Conservation (phyloP, 2,888 invertebrate genomes). For the Chironomus riparius region DNA sequence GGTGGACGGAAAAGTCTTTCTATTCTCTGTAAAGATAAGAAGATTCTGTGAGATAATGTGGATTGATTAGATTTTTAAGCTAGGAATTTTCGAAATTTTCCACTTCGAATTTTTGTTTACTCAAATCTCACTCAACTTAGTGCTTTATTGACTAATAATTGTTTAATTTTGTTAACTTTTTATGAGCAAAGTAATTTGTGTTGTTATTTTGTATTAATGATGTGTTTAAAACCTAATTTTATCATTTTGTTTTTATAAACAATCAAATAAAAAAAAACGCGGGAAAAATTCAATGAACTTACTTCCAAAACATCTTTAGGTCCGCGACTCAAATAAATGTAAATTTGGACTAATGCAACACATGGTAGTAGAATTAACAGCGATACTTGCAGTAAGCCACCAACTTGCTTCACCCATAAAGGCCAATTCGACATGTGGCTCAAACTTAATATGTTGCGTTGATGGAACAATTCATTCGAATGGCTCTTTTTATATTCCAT, state of each 20-base stretch:
- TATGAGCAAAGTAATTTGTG: neutral
- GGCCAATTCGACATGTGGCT: conserved; percentile 47
- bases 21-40: conserved; percentile 54
- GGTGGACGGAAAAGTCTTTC: conserved; percentile 75
- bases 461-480: conserved; percentile 57
- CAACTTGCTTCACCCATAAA: conserved; percentile 68
- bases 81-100: no score
- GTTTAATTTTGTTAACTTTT: neutral
- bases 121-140: no score
- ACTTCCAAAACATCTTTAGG: conserved; percentile 84
- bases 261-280: no score
- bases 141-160: neutral
- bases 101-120: no score
- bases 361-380: conserved; percentile 61
- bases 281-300: conserved; percentile 37
- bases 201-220: no score
- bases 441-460: conserved; percentile 50
- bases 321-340: conserved; percentile 68
- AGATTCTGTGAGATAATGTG: neutral
- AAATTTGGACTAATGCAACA: conserved; percentile 51
- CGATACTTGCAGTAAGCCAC: conserved; percentile 64
- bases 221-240: no score
- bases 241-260: no score
- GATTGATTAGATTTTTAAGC: neutral
- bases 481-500: conserved; percentile 62